phyloP scores from a whole-genome alignment of 2,113 vertebrate genomes.

The Damaliscus lunatus region DNA sequence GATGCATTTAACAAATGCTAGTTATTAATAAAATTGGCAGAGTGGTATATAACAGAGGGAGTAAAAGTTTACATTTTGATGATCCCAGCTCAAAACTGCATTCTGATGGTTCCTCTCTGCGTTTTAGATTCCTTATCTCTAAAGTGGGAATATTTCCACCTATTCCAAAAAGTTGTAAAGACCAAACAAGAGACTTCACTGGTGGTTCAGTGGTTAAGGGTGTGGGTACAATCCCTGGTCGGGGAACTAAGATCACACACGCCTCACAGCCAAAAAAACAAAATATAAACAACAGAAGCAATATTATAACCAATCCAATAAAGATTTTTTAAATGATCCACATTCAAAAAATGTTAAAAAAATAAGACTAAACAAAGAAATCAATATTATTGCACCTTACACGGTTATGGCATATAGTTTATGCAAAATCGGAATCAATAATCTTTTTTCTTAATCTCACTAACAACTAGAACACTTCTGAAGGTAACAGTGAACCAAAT shows the following conservation, averaged over 20 bases:
- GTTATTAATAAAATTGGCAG: not conserved
- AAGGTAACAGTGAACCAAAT: not conserved
- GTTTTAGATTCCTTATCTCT: not conserved
- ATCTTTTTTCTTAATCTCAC: not conserved
- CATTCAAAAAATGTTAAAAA: not conserved
- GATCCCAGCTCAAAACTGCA: not conserved
- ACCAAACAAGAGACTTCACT: not conserved
- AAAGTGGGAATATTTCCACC: not conserved
- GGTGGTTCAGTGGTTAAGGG: not conserved
- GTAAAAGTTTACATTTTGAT: not conserved
- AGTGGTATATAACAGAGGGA: not conserved
- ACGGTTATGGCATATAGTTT: not conserved
- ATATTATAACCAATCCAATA: not conserved
- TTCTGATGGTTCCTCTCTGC: not conserved
- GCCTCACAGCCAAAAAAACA: not conserved
- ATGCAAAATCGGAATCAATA: not conserved
- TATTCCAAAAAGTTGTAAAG: not conserved
- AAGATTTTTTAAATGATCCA: not conserved
- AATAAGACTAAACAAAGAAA: not conserved
- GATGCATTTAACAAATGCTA: not conserved
- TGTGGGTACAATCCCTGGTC: not conserved
- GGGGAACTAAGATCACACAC: not conserved
- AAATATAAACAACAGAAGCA: not conserved
- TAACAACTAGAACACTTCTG: not conserved
- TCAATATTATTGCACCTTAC: not conserved